Evolutionary conservation across 2,797 vertebrate species (phyloP), one percentile per base, ranked within the genome.

Genomic region (Hyperoplus lanceolatus): DNA sequence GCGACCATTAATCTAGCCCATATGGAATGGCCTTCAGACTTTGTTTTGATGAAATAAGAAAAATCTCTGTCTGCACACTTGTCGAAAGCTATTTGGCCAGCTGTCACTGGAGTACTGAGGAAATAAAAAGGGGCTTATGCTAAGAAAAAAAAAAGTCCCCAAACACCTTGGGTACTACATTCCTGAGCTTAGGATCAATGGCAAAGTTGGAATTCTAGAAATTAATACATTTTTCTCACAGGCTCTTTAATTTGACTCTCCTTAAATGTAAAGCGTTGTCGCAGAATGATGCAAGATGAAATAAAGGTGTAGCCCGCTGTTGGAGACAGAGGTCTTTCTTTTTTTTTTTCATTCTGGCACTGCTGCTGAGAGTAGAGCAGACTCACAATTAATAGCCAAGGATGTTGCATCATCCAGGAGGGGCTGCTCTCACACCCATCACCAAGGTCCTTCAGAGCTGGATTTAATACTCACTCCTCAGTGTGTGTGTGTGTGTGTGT

Each of bases 361-460:
- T 54, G 59, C 62, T 76, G 67, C 51, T 46, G 29, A 45, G 64
- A 71, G 13, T 54, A 4, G 9, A 79, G 59, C 56, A 69, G 76
- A 76, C 63, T 60, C 16, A 8, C 46, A 76, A 79, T 89, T 64
- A 4, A 84, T 79, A 53, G 4, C 49, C 43, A 38, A 70, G 69
- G 73, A 80, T 81, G 67, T 78, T 13, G 8, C 16, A 45, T 49
- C 29, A 82, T 79, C 76, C 81, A 9, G n/a, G 58, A 54, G 69
- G 3, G n/a, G 43, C 50, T 6, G 41, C 64, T 57, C 69, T 69
- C 54, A 1, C 60, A 78, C 57, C 56, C 51, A 57, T 65, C 79
- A 60, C 60, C 70, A 77, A 79, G 64, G 79, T 72, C 75, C 59
- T 82, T 75, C 74, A 73, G 61, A 62, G 62, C 48, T 61, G 77